Conservation (phyloP, 1,140 invertebrate genomes). For the Macrosteles quadrilineatus region DNA sequence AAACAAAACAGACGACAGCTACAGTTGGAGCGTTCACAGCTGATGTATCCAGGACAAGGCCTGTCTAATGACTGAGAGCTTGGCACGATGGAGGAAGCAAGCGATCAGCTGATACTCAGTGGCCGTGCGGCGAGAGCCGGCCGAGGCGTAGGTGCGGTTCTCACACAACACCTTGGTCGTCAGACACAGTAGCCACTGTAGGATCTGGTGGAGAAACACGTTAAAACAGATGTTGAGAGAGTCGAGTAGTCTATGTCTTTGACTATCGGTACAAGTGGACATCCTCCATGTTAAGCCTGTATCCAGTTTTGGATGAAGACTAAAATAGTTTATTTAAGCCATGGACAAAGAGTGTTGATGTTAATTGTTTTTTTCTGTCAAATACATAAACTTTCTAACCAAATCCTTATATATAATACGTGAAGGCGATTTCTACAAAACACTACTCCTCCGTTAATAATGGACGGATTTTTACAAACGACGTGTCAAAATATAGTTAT, state of each 20-base stretch:
- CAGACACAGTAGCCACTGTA: conserved; percentile 74
- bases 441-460: too few species aligned
- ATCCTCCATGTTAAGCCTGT: neutral
- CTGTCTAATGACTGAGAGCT: conserved; percentile 59
- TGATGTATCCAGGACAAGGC: conserved; percentile 64
- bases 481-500: too few species aligned
- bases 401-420: too few species aligned
- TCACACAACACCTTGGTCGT: conserved; percentile 76
- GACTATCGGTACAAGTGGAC: neutral
- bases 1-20: neutral
- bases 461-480: too few species aligned
- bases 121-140: conserved; percentile 58
- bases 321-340: neutral
- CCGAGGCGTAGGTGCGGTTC: conserved; percentile 46
- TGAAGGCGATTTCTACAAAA: too few species aligned
- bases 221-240: neutral
- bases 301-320: neutral
- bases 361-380: too few species aligned
- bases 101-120: conserved; percentile 73
- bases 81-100: conserved; percentile 66
- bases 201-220: conserved; percentile 57
- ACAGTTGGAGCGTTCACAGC: neutral
- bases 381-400: too few species aligned
- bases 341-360: too few species aligned
- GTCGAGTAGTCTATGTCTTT: neutral